Evolutionary conservation across 2,888 invertebrate species (phyloP), one percentile per base, ranked within the genome.

Genomic region (Latrodectus elegans): DNA sequence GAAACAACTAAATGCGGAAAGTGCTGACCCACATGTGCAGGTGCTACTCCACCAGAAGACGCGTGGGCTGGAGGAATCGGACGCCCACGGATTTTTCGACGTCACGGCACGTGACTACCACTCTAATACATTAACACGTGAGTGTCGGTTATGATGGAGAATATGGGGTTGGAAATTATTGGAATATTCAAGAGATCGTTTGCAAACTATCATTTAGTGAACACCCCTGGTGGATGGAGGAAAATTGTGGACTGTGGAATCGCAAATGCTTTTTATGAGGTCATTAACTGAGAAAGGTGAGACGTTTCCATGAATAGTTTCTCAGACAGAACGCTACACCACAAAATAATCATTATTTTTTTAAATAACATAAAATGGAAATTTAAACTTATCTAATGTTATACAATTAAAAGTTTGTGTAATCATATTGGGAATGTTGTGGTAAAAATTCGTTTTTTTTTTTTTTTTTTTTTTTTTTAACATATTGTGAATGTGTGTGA

Each of bases 11-110:
- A 81, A 87, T 65, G 81, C 86, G 86, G 86, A 87, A 87, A 87
- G 86, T 87, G 87, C 73, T 88, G 87, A 88, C 87, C 87, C 87
- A 88, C 64, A 88, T 88, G 87, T 83, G 82, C 87, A 88, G 87
- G 87, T 88, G 87, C 82, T 79, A 79, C 77, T 26, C 64, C 64
- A 70, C 55, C 53, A 55, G 22, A 60, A 60, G 81, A 76, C 68
- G 87, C 87, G 87, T 88, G 87, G 87, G 87, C 52, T 64, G 87
- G 75, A 80, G 75, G 80, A 78, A 83, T 53, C 73, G 74, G 52
- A 78, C 82, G 78, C 82, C 87, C 87, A 83, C 82, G 82, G 82
- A 70, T 53, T 64, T n/a, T 75, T 82, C 78, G 87, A 81, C 82
- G 87, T 79, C 74, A 71, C 74, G 82, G 70, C 87, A 88, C 87